These are phyloP conservation scores for Diarsia brunnea DNA, from an alignment of 2,888 invertebrate genomes.

Conservation along the genomic window DNA sequence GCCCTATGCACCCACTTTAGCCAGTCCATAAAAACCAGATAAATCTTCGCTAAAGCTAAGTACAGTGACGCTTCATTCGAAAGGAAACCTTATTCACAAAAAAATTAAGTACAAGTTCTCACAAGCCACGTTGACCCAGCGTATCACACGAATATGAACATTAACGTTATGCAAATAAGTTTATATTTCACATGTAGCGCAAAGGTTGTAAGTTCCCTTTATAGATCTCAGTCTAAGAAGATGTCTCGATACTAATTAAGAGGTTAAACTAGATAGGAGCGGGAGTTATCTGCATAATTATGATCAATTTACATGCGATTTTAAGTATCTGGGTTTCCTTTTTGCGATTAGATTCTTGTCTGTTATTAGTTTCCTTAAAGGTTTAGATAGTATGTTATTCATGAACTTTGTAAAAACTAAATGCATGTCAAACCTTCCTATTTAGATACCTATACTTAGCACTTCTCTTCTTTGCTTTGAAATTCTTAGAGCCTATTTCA, in stretches of 20 bases:
- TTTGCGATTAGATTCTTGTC: slow-evolving; percentile 10
- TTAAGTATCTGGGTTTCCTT: slow-evolving; percentile 20
- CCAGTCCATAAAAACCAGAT: slow-evolving; percentile 70
- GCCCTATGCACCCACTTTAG: slow-evolving; percentile 79
- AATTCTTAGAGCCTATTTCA: too few species aligned
- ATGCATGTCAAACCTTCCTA: not conserved
- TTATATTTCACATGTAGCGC: not conserved
- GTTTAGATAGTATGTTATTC: not conserved
- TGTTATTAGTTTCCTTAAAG: not conserved
- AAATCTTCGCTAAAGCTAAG: not conserved
- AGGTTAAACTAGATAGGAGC: slow-evolving; percentile 33
- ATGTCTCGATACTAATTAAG: slow-evolving; percentile 55
- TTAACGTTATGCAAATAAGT: not conserved
- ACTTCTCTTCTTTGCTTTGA: not conserved
- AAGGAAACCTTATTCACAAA: not conserved
- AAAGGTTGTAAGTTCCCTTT: not conserved
- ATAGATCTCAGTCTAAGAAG: slow-evolving; percentile 30
- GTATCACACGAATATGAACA: not conserved
- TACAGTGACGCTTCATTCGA: not conserved
- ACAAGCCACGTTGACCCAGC: not conserved
- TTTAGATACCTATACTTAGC: not conserved
- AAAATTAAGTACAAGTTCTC: not conserved
- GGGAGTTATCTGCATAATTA: slow-evolving; percentile 33
- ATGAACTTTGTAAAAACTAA: not conserved
- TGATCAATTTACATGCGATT: slow-evolving; percentile 18